Conservation (phyloP, 2,797 vertebrate species). For the Myripristis jacobus region DNA sequence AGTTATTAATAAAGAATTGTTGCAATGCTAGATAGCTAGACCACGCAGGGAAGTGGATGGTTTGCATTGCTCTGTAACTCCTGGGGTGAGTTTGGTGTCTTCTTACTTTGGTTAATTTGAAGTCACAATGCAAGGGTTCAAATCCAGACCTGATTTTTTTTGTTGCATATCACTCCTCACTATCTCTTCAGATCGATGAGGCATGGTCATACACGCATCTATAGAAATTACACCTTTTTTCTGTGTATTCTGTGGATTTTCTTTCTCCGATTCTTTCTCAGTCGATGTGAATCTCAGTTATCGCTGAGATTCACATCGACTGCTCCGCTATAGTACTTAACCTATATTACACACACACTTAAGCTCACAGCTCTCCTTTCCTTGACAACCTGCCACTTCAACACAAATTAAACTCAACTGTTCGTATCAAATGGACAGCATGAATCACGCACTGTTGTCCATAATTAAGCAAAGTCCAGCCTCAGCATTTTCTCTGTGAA, state of each 20-base stretch:
- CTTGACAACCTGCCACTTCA: conserved; percentile 50
- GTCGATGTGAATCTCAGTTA: too few species aligned
- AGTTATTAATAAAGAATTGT: too few species aligned
- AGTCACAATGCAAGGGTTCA: too few species aligned
- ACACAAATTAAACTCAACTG: conserved; percentile 67
- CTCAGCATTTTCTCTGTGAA: conserved; percentile 69
- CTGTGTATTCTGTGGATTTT: background rate
- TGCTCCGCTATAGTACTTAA: background rate
- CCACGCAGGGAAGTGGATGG: too few species aligned
- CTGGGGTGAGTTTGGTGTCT: too few species aligned
- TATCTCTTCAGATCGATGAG: background rate
- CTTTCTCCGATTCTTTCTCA: too few species aligned
- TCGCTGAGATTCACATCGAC: background rate
- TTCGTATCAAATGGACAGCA: conserved; percentile 56
- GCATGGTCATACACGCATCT: background rate
- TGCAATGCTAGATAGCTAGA: too few species aligned
- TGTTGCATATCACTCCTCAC: too few species aligned
- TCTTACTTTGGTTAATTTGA: too few species aligned
- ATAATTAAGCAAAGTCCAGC: conserved; percentile 60
- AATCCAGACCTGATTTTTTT: too few species aligned
- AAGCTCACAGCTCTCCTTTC: conserved; percentile 26
- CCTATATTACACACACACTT: conserved; percentile 11
- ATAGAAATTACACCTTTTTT: background rate
- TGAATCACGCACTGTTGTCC: conserved; percentile 58
- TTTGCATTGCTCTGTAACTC: too few species aligned